A percentile compares a stretch with the other conserved stretches of the same genome.
Conservation (phyloP, 2,888 invertebrate genomes). For the Nemotelus pantherinus region DNA sequence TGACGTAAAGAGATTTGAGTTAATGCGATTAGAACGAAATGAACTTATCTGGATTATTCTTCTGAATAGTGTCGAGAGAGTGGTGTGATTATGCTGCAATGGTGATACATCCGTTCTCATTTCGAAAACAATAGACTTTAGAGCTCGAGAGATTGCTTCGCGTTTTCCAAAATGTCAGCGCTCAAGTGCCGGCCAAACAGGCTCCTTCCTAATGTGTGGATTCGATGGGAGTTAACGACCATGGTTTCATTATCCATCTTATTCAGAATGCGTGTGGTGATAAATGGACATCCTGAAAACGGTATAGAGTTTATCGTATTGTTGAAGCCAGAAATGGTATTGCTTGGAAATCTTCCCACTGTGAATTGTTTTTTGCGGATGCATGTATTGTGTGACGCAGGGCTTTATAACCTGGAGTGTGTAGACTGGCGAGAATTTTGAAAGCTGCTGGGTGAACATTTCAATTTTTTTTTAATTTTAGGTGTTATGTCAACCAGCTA, state of each 20-base stretch:
- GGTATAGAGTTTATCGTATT: not conserved
- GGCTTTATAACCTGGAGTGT: too few species aligned
- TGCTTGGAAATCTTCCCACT: not conserved
- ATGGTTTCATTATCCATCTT: not conserved
- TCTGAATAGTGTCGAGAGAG: conserved; percentile 1
- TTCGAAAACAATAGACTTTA: conserved; percentile 4
- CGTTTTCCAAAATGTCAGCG: not conserved
- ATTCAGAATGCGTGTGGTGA: conserved; percentile 3
- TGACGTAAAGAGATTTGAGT: conserved; percentile 20
- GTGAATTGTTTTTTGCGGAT: not conserved
- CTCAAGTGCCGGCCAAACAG: not conserved
- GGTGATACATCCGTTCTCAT: not conserved
- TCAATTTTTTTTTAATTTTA: too few species aligned
- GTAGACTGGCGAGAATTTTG: too few species aligned
- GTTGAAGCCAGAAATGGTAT: not conserved
- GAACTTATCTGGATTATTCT: conserved; percentile 14
- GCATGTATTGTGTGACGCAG: too few species aligned
- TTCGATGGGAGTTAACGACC: not conserved
- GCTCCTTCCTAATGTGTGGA: not conserved
- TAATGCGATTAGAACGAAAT: conserved; percentile 20
- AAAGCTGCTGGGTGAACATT: too few species aligned
- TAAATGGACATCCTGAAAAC: conserved; percentile 10
- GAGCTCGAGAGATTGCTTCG: not conserved
- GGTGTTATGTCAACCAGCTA: too few species aligned
- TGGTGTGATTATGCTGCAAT: conserved; percentile 10